Evolutionary conservation across 2,113 vertebrate genomes (phyloP).

Genomic region (Illadopsis cleaveri): DNA sequence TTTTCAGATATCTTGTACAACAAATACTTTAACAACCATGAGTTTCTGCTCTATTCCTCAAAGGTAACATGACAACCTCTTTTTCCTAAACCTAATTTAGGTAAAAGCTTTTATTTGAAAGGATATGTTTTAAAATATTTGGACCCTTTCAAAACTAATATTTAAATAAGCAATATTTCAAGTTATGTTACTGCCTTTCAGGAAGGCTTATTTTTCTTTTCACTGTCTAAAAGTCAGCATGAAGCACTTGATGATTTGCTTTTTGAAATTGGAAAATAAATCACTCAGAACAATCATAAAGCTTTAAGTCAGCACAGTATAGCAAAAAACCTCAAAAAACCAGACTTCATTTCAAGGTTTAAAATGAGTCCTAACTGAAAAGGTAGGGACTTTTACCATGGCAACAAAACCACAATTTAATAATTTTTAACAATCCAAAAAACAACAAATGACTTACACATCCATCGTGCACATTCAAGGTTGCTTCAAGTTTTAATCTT

Average conservation of each 20-base stretch:
- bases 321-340: not conserved
- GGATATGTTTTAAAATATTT: not conserved
- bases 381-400: not conserved
- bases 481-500: conserved; percentile 96
- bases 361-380: not conserved
- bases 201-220: not conserved
- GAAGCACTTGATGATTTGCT: not conserved
- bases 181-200: not conserved
- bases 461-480: conserved; percentile 95
- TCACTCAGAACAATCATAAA: not conserved
- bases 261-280: not conserved
- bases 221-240: not conserved
- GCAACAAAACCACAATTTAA: not conserved
- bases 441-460: conserved; percentile 86
- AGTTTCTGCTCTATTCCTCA: not conserved
- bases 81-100: not conserved
- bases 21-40: not conserved
- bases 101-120: not conserved
- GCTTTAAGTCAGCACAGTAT: not conserved
- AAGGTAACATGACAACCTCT: not conserved
- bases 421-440: not conserved
- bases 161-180: not conserved
- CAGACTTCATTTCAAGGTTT: not conserved
- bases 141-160: not conserved
- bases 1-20: not conserved